phyloP scores from a whole-genome alignment of 2,888 invertebrate genomes.

The Isoperla grammatica region DNA sequence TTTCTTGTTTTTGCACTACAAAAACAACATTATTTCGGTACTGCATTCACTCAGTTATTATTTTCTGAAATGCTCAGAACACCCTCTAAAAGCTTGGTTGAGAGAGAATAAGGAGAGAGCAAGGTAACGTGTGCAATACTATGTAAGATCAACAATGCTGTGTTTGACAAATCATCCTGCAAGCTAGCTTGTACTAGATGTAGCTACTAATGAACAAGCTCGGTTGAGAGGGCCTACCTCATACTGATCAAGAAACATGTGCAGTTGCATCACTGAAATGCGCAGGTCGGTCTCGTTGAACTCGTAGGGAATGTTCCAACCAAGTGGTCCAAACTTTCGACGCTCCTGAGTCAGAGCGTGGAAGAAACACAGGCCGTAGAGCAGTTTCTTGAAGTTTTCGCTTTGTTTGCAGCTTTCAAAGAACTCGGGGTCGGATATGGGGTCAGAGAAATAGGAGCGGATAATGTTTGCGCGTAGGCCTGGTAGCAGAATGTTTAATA shows the following conservation, averaged over 20 bases:
- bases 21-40: no score
- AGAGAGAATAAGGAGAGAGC: no score
- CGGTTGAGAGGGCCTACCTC: conserved; percentile 53
- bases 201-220: no score
- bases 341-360: conserved; percentile 90
- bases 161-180: no score
- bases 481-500: no score
- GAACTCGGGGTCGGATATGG: conserved; percentile 82
- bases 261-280: conserved; percentile 82
- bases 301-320: conserved; percentile 94
- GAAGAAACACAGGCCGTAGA: conserved; percentile 89
- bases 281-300: conserved; percentile 93
- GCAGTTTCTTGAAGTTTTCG: conserved; percentile 71
- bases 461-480: conserved; percentile 9
- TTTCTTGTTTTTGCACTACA: no score
- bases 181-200: no score
- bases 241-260: conserved; percentile 80
- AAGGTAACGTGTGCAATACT: no score
- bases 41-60: no score
- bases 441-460: conserved; percentile 74
- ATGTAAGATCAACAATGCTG: no score
- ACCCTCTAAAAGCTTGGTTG: no score
- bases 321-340: conserved; percentile 85
- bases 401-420: conserved; percentile 76
- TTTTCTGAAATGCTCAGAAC: no score